Evolutionary conservation across 2,113 vertebrate genomes (phyloP).

Genomic region (Chroicocephalus ridibundus): DNA sequence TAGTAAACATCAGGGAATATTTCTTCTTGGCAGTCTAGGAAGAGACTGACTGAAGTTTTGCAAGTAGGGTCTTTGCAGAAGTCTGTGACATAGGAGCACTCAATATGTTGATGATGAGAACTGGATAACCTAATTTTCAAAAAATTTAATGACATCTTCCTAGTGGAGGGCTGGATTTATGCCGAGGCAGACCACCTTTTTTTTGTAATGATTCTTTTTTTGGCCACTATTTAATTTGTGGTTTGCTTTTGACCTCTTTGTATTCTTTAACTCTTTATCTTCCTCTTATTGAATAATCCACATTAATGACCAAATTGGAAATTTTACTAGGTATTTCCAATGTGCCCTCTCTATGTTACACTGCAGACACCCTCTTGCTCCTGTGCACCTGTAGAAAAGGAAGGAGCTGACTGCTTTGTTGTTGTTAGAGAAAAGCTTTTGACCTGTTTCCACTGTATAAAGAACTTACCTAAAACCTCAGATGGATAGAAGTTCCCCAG

Average conservation of each 20-base stretch:
- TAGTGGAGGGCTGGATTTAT: background rate
- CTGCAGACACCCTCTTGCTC: background rate
- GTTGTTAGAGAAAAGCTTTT: background rate
- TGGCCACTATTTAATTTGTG: background rate
- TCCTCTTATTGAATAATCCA: background rate
- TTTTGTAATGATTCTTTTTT: background rate
- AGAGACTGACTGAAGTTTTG: background rate
- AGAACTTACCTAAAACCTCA: background rate
- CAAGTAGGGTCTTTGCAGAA: background rate
- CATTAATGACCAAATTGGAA: background rate
- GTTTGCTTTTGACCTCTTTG: background rate
- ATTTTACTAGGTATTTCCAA: background rate
- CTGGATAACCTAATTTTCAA: background rate
- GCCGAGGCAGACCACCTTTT: background rate
- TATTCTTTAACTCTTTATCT: background rate
- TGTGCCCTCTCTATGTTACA: background rate
- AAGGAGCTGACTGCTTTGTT: background rate
- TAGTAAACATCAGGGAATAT: background rate
- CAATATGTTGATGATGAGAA: background rate
- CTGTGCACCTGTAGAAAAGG: background rate
- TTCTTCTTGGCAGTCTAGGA: background rate
- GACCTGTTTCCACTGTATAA: background rate
- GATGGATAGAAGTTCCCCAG: background rate
- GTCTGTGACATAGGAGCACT: background rate
- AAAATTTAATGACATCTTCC: background rate